These are phyloP conservation scores for Crocuta crocuta DNA, from an alignment of 2,113 vertebrate species.

Conservation along the genomic window DNA sequence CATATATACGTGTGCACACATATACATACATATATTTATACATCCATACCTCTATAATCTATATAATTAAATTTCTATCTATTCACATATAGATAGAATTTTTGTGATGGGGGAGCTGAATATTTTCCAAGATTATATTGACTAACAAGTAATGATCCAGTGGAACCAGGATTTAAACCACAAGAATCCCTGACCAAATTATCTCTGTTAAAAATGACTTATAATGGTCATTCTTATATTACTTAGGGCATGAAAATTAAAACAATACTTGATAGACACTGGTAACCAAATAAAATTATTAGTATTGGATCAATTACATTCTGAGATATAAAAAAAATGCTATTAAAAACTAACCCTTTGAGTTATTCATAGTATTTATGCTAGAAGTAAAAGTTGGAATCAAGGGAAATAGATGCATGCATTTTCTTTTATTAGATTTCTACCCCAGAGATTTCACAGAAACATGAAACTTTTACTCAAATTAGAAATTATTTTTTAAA, in stretches of 20 bases:
- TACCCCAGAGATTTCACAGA: constrained; percentile 74
- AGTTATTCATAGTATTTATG: constrained; percentile 62
- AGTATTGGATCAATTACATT: neutral
- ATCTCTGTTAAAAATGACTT: neutral
- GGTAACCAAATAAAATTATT: neutral
- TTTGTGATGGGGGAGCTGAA: neutral
- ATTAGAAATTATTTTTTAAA: constrained; percentile 60
- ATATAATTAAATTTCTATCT: neutral
- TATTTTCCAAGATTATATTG: neutral
- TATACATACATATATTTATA: neutral
- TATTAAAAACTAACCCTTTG: constrained; percentile 34
- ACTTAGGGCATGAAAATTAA: neutral
- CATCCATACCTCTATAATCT: neutral
- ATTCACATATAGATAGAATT: neutral
- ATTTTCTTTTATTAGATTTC: constrained; percentile 75
- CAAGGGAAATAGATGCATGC: constrained; percentile 82
- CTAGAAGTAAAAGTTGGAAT: constrained; percentile 73
- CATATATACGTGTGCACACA: neutral
- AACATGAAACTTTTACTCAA: constrained; percentile 68
- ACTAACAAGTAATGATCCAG: neutral
- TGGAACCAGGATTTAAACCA: neutral
- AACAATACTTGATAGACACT: neutral
- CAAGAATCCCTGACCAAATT: neutral
- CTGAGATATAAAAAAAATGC: constrained; percentile 14
- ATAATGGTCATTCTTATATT: neutral